phyloP scores from a whole-genome alignment of 2,888 invertebrate genomes.

The Callosobruchus maculatus region DNA sequence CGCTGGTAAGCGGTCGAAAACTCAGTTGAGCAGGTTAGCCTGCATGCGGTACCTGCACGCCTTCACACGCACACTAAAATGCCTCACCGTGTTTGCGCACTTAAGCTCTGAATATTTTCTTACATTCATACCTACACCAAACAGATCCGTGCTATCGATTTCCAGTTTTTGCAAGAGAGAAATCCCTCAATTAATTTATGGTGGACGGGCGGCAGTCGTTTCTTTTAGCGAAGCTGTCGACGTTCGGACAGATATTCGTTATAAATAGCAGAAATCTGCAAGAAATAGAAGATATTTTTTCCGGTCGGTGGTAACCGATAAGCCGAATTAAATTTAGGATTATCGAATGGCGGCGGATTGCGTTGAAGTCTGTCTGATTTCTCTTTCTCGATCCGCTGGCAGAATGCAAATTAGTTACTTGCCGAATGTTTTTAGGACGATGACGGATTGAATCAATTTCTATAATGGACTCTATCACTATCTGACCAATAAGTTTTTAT shows the following conservation, averaged over 20 bases:
- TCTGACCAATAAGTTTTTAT: neutral
- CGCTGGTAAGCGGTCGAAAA: no score
- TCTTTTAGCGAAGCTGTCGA: no score
- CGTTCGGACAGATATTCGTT: neutral
- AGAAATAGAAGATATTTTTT: slow-evolving; percentile 7
- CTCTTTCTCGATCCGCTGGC: neutral
- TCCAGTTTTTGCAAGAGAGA: no score
- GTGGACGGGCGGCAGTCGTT: no score
- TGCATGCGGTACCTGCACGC: no score
- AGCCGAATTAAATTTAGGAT: slow-evolving; percentile 18
- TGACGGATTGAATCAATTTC: neutral
- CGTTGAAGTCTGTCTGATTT: neutral
- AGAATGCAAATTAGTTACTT: neutral
- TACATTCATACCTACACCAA: no score
- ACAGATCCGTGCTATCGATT: no score
- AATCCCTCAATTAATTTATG: no score
- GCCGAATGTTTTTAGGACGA: neutral
- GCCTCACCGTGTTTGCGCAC: no score
- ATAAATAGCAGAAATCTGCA: neutral
- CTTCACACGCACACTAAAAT: no score
- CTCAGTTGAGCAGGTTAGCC: no score
- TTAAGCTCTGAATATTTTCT: no score
- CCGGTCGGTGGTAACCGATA: slow-evolving; percentile 5
- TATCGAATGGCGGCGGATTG: slow-evolving; percentile 3
- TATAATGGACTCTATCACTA: neutral